A percentile compares a stretch with the other conserved stretches of the same genome.
Conservation (phyloP, 2,888 invertebrate genomes). For the Selenia dentaria region DNA sequence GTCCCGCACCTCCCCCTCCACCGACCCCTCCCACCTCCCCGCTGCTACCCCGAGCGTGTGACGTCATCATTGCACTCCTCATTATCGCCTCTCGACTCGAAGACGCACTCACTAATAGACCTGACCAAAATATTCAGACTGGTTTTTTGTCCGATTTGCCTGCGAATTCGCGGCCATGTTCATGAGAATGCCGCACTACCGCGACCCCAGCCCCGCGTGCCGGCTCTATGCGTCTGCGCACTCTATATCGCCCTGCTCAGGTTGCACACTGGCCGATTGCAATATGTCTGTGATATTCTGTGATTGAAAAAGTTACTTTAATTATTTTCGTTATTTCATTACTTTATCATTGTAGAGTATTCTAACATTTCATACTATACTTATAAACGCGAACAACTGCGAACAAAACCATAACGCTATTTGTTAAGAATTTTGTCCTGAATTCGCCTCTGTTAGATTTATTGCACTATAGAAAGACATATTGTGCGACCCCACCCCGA, state of each 20-base stretch:
- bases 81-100: slow-evolving; percentile 77
- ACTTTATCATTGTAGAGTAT: no score
- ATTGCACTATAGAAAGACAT: no score
- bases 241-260: slow-evolving; percentile 32
- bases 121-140: slow-evolving; percentile 59
- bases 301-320: no score
- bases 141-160: slow-evolving; percentile 55
- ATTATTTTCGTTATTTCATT: no score
- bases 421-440: no score
- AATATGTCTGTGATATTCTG: slow-evolving; percentile 14
- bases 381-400: no score
- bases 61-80: slow-evolving; percentile 81
- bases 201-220: slow-evolving; percentile 3
- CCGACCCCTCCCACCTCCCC: slow-evolving; percentile 29
- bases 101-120: slow-evolving; percentile 67
- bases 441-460: no score
- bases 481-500: no score
- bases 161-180: slow-evolving; percentile 48
- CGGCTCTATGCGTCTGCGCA: slow-evolving; percentile 50
- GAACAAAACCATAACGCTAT: no score
- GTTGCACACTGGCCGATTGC: slow-evolving; percentile 25
- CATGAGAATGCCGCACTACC: slow-evolving; percentile 33
- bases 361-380: no score
- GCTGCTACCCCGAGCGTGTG: slow-evolving; percentile 49
- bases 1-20: slow-evolving; percentile 47